phyloP scores from a whole-genome alignment of 1,140 invertebrate species.

The Luehdorfia chinensis region DNA sequence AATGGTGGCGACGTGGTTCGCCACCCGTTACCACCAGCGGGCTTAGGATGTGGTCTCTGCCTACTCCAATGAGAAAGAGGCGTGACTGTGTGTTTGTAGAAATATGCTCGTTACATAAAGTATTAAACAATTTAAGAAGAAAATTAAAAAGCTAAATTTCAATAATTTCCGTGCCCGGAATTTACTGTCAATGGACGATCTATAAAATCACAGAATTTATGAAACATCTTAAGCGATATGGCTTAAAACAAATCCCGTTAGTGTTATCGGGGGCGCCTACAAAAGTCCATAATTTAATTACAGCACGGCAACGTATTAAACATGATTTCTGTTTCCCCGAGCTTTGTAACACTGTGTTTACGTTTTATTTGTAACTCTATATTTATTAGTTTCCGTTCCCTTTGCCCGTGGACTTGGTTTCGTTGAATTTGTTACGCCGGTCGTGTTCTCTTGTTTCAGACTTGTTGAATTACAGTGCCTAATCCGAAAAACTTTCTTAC shows the following conservation, averaged over 20 bases:
- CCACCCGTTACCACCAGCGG: too few species aligned
- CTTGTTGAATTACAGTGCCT: constrained; percentile 11
- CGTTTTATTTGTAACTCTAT: constrained; percentile 25
- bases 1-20: too few species aligned
- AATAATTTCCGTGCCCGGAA: too few species aligned
- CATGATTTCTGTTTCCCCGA: constrained; percentile 46
- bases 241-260: constrained; percentile 52
- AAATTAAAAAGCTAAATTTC: too few species aligned
- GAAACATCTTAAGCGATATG: constrained; percentile 22
- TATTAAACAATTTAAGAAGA: too few species aligned
- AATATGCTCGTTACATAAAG: too few species aligned
- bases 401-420: constrained; percentile 10
- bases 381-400: constrained; percentile 22
- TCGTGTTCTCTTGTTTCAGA: background rate
- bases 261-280: constrained; percentile 51
- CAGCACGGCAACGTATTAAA: constrained; percentile 25
- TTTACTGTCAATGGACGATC: too few species aligned
- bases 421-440: constrained; percentile 5
- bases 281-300: constrained; percentile 62
- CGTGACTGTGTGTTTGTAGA: too few species aligned
- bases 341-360: constrained; percentile 33
- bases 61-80: too few species aligned
- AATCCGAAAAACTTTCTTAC: constrained; percentile 5
- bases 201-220: constrained; percentile 8
- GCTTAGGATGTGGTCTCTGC: too few species aligned